Conservation (phyloP, 2,113 vertebrate species). For the Choloepus hoffmanni region DNA sequence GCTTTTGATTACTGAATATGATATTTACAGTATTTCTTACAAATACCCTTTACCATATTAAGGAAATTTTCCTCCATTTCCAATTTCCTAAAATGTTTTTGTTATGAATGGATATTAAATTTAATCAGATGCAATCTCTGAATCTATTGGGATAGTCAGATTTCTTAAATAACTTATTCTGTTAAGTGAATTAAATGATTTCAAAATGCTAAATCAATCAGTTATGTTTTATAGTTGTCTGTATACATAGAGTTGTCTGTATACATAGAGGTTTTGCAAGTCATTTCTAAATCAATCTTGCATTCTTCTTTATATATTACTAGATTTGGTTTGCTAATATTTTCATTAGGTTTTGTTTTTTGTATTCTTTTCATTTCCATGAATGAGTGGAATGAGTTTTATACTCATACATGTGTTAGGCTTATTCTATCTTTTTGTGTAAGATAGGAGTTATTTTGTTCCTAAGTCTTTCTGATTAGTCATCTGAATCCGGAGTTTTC, state of each 20-base stretch:
- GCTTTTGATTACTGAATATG: neutral
- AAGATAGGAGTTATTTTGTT: neutral
- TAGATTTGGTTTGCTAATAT: neutral
- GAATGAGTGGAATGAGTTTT: neutral
- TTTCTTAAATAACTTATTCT: neutral
- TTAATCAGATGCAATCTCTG: neutral
- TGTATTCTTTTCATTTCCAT: neutral
- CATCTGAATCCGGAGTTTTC: neutral
- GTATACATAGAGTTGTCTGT: neutral
- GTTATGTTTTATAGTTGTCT: neutral
- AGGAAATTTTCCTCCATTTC: neutral
- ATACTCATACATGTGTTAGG: neutral
- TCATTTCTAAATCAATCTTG: slow-evolving; percentile 14
- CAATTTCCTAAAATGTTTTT: neutral
- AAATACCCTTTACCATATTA: neutral
- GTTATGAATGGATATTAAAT: neutral
- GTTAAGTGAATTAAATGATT: neutral
- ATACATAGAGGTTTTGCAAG: neutral
- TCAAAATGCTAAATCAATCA: neutral
- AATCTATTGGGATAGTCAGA: neutral
- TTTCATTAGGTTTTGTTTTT: neutral
- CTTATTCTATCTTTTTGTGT: neutral
- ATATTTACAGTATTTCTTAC: neutral
- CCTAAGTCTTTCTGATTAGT: slow-evolving; percentile 1
- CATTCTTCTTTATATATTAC: neutral